Evolutionary conservation across 2,888 invertebrate species (phyloP).

Genomic region (Geophilus truncorum): DNA sequence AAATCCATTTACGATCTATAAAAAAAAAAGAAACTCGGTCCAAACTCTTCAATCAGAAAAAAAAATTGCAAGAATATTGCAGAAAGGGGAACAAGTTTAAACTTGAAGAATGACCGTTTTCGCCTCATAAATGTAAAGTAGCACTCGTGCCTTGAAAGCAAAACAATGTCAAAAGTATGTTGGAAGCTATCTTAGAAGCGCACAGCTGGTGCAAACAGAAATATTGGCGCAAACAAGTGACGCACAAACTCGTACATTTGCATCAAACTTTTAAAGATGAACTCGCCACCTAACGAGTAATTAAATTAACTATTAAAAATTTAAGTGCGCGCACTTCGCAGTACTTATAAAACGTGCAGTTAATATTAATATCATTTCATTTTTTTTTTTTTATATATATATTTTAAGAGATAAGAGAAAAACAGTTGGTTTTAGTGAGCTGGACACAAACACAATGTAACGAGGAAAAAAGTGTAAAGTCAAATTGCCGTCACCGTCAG

Average conservation of each 20-base stretch:
- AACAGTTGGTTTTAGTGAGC: too few species aligned
- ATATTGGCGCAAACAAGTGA: slow-evolving; percentile 15
- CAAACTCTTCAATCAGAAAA: slow-evolving; percentile 10
- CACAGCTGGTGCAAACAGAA: slow-evolving; percentile 15
- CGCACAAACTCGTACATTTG: slow-evolving; percentile 17
- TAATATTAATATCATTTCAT: too few species aligned
- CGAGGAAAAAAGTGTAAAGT: neutral
- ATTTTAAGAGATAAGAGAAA: too few species aligned
- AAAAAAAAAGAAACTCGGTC: neutral
- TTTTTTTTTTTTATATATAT: too few species aligned
- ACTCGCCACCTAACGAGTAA: neutral
- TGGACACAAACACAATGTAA: too few species aligned
- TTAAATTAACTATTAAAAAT: neutral
- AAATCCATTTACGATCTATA: neutral
- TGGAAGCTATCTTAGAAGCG: neutral
- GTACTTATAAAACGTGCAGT: too few species aligned
- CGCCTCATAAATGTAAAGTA: slow-evolving; percentile 15
- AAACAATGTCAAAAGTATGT: slow-evolving; percentile 19
- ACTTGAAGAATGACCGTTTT: slow-evolving; percentile 8
- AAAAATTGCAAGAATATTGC: slow-evolving; percentile 2
- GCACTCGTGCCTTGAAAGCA: slow-evolving; percentile 20
- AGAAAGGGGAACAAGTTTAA: neutral
- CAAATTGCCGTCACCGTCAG: neutral
- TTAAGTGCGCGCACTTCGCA: too few species aligned
- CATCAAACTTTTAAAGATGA: neutral